Percentiles rank a stretch among this genome's conserved stretches.
phyloP scores from a whole-genome alignment of 2,113 vertebrate genomes.

The Rhegmatorhina hoffmannsi region DNA sequence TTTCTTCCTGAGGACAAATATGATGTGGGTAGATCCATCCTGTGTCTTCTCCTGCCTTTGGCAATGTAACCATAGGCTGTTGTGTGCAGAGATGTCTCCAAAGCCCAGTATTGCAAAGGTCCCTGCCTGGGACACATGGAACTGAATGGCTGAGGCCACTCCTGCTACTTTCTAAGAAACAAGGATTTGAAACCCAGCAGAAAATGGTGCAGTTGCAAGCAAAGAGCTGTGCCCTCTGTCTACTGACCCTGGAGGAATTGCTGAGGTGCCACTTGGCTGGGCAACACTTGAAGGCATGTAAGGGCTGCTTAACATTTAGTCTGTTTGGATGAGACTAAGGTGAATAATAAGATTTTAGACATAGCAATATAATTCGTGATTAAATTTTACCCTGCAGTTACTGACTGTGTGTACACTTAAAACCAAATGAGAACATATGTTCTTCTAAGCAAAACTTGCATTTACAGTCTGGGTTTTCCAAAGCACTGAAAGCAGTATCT shows the following conservation, averaged over 20 bases:
- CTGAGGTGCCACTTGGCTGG: background rate
- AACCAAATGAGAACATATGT: background rate
- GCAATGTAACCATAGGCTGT: background rate
- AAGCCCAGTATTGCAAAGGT: background rate
- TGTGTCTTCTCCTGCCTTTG: background rate
- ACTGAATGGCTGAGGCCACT: background rate
- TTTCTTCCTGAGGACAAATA: background rate
- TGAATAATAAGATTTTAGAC: background rate
- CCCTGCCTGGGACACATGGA: background rate
- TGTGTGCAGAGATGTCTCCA: background rate
- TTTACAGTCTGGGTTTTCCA: background rate
- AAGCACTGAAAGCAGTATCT: background rate
- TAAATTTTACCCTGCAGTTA: slow-evolving; percentile 8
- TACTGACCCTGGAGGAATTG: background rate
- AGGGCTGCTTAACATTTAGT: background rate
- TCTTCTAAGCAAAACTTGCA: background rate
- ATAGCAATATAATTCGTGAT: background rate
- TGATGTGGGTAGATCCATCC: background rate
- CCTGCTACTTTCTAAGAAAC: background rate
- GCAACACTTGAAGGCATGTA: background rate
- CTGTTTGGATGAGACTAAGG: background rate
- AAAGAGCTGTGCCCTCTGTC: background rate
- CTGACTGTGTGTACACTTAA: background rate
- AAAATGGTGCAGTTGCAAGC: background rate
- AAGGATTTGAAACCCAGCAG: background rate